These are phyloP conservation scores for Pteropus alecto DNA, from an alignment of 2,113 vertebrate genomes.

Conservation along the genomic window DNA sequence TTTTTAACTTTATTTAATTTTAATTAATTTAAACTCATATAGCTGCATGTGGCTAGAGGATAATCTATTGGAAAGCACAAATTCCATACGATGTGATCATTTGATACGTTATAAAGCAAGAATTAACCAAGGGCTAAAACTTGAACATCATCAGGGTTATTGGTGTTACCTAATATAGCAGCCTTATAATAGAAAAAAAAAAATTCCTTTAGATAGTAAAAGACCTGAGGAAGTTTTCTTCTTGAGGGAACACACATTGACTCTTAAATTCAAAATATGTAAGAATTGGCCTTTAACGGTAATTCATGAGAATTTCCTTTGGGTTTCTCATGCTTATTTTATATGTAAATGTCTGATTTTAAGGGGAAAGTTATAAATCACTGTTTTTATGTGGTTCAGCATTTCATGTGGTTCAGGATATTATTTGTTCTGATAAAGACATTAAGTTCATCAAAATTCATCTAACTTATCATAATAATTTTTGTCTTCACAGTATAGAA, in stretches of 20 bases:
- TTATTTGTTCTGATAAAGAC: neutral
- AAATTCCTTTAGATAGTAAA: neutral
- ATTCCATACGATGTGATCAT: neutral
- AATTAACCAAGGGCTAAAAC: neutral
- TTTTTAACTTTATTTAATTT: constrained; percentile 26
- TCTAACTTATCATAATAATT: neutral
- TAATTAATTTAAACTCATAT: constrained; percentile 5
- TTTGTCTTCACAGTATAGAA: neutral
- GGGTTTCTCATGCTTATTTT: neutral
- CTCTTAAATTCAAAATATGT: neutral
- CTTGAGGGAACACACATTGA: neutral
- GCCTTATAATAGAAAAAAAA: neutral
- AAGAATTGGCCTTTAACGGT: neutral
- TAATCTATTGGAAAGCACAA: neutral
- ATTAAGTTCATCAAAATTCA: constrained; percentile 2
- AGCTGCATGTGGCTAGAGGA: neutral
- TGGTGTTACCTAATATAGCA: neutral
- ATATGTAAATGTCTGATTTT: neutral
- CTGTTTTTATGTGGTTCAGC: neutral
- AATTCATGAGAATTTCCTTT: neutral
- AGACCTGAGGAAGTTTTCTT: neutral
- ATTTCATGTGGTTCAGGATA: neutral
- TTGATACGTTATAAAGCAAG: neutral
- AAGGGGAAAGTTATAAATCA: neutral
- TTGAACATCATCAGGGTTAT: neutral